Conservation (phyloP, 1,140 invertebrate genomes). For the Drosophila pallidifrons region DNA sequence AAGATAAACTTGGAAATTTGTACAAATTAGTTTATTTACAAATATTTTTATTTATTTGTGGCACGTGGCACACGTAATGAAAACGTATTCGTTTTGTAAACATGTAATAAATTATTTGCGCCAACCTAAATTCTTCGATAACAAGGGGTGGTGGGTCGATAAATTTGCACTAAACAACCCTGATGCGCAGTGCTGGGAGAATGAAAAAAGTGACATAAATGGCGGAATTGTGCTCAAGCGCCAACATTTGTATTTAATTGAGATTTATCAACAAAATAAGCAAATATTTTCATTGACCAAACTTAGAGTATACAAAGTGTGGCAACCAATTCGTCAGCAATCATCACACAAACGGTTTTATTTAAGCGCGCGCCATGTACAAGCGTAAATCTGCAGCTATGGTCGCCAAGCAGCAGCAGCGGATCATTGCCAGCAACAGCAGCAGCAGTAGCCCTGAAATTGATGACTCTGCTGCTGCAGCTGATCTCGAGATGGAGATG, state of each 20-base stretch:
- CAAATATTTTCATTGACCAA: slow-evolving; percentile 31
- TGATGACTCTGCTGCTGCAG: slow-evolving; percentile 45
- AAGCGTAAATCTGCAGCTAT: slow-evolving; percentile 70
- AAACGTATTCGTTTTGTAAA: neutral
- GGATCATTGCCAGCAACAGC: slow-evolving; percentile 56
- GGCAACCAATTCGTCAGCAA: slow-evolving; percentile 39
- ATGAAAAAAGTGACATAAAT: slow-evolving; percentile 84
- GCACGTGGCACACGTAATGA: neutral
- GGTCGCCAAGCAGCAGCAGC: slow-evolving; percentile 49
- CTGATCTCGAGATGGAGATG: slow-evolving; percentile 27
- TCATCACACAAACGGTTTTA: slow-evolving; percentile 26
- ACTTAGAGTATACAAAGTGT: slow-evolving; percentile 26
- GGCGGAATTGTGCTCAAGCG: slow-evolving; percentile 80
- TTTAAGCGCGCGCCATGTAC: slow-evolving; percentile 62
- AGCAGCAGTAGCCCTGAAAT: slow-evolving; percentile 41
- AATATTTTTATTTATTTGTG: neutral
- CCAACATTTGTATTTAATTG: slow-evolving; percentile 84
- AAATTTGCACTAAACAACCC: slow-evolving; percentile 20
- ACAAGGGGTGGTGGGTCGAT: slow-evolving; percentile 39
- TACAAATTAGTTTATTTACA: neutral
- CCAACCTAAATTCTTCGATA: slow-evolving; percentile 25
- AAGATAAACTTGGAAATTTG: neutral
- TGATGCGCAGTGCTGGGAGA: slow-evolving; percentile 53
- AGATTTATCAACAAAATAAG: slow-evolving; percentile 59
- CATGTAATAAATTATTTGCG: slow-evolving; percentile 22